Base-by-base conservation (phyloP, 2,888 invertebrate genomes). In the Platycheirus rosarum region DNA sequence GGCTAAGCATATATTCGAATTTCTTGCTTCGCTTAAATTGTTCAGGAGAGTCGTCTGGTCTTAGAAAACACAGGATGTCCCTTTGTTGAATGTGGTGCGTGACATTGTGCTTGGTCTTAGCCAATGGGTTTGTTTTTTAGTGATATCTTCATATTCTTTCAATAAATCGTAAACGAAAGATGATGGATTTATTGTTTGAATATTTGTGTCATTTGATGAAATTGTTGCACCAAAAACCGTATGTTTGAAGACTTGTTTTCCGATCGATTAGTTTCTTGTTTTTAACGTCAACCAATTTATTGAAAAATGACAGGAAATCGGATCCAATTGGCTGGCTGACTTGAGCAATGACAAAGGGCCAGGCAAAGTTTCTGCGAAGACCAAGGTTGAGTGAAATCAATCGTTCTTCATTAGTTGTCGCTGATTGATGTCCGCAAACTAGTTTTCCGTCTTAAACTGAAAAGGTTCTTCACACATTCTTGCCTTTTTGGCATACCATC, bases 251-350 rank as follows among this genome's bases (percentile, higher is more conserved):
- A 40, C 14, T 49, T 35, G 65, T 66, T 35, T 49, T 66, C 7
- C 29, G 20, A 23, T 68, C 53, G 9, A 68, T 68, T 18, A 68
- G 53, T 37, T 46, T 32, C 42, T 68, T 53, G 53, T 68, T 53
- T 68, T 55, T 55, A 35, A 48, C 44, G 23, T 32, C 68, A 16
- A 68, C 44, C 13, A 16, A 53, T n/a, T 23, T 37, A 46, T 57
- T 40, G 16, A 32, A 48, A 35, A 48, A 40, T 9, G 14, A 23
- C 46, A 69, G 46, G 14, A 69, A 48, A 44, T 57, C 57, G 18
- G 57, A 69, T 57, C 23, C 37, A 29, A 57, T 55, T 35, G 32
- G 35, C 42, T 68, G 42, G 14, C 42, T 42, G 14, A 68, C 69
- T n/a, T 32, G 51, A 37, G 66, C 40, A n/a, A 44, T 9, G 5